Evolutionary conservation across 1,140 invertebrate genomes (phyloP).

Genomic region (Idris sp.): DNA sequence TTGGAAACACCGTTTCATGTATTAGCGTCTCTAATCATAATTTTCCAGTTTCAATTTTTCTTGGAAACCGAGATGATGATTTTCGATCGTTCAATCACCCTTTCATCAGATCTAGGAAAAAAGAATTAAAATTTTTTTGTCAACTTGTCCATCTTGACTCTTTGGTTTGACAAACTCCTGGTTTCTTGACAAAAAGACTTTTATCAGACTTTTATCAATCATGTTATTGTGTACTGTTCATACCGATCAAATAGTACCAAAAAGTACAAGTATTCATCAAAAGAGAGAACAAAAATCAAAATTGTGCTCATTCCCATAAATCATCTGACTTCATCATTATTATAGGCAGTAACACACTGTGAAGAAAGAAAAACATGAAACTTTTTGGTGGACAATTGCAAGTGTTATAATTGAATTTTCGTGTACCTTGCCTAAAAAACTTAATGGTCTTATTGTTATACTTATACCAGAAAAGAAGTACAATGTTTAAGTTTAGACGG

Average conservation of each 20-base stretch:
- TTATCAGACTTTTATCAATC: slow-evolving; percentile 53
- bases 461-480: too few relatives aligned
- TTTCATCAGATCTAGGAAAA: slow-evolving; percentile 44
- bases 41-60: slow-evolving; percentile 45
- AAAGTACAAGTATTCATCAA: slow-evolving; percentile 13
- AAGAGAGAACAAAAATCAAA: slow-evolving; percentile 9
- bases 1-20: too few relatives aligned
- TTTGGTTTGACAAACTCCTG: slow-evolving; percentile 28
- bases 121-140: slow-evolving; percentile 40
- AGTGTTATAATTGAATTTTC: slow-evolving; percentile 12
- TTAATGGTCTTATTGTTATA: too few relatives aligned
- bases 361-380: not conserved
- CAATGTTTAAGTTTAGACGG: too few relatives aligned
- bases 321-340: slow-evolving; percentile 33
- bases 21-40: slow-evolving; percentile 47
- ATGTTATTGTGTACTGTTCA: slow-evolving; percentile 8
- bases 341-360: not conserved
- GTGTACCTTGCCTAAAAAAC: too few relatives aligned
- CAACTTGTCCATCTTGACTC: slow-evolving; percentile 20
- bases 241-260: slow-evolving; percentile 9
- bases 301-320: slow-evolving; percentile 44
- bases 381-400: not conserved
- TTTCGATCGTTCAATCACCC: slow-evolving; percentile 55
- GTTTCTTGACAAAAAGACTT: slow-evolving; percentile 32
- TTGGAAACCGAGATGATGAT: slow-evolving; percentile 22